phyloP scores from a whole-genome alignment of 2,888 invertebrate species.

The Cephalotes varians region DNA sequence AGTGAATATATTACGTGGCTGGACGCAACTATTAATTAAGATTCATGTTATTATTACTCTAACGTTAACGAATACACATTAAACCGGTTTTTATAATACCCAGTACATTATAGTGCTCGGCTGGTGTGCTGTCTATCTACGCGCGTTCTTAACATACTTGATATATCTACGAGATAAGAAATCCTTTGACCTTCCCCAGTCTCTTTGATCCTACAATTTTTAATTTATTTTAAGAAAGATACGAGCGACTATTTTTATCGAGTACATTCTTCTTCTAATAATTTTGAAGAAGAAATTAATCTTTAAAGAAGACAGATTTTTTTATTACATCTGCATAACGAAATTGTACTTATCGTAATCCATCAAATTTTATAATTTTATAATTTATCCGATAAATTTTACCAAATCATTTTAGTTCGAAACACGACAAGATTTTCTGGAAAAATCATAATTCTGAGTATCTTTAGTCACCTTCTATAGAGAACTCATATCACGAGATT shows the following conservation, averaged over 20 bases:
- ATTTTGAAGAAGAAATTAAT: background rate
- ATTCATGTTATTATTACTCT: conserved; percentile 35
- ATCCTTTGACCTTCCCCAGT: background rate
- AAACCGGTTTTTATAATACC: conserved; percentile 55
- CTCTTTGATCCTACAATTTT: background rate
- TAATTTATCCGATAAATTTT: conserved; percentile 24
- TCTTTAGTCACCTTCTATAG: background rate
- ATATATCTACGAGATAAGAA: conserved; percentile 3
- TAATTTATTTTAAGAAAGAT: background rate
- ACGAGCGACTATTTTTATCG: background rate
- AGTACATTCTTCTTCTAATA: background rate
- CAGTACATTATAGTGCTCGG: conserved; percentile 24
- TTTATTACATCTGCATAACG: background rate
- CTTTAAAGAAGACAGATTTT: background rate
- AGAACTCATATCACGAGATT: background rate
- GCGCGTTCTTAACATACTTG: background rate
- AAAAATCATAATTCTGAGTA: background rate
- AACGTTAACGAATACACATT: conserved; percentile 30
- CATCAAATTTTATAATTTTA: background rate
- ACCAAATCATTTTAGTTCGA: background rate
- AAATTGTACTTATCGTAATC: conserved; percentile 12
- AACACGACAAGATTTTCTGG: background rate
- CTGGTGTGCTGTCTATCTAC: background rate
- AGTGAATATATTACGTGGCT: conserved; percentile 14
- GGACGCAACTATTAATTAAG: conserved; percentile 31